phyloP scores from a whole-genome alignment of 2,888 invertebrate species.

The Tupiocoris notatus region DNA sequence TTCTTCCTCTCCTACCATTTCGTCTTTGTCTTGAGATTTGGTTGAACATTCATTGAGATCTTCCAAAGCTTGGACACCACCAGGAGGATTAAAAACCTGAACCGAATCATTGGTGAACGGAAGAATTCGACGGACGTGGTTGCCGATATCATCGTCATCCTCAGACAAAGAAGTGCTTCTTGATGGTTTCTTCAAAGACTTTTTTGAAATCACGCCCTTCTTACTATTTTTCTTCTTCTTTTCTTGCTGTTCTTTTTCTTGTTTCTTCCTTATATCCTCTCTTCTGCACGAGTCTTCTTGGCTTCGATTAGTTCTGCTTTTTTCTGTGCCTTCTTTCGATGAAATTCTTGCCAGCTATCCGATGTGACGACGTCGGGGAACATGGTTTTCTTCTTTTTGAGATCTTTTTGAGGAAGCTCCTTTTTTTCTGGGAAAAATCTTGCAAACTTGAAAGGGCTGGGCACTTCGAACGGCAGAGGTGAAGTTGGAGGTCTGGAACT shows the following conservation, averaged over 20 bases:
- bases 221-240: background rate
- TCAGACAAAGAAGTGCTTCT: too few relatives aligned
- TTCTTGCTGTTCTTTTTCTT: background rate
- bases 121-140: too few relatives aligned
- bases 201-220: too few relatives aligned
- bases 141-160: too few relatives aligned
- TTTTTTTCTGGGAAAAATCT: slow-evolving; percentile 14
- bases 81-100: too few relatives aligned
- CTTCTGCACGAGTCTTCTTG: background rate
- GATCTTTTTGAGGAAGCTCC: background rate
- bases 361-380: background rate
- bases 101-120: too few relatives aligned
- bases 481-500: too few relatives aligned
- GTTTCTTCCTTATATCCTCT: background rate
- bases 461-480: slow-evolving; percentile 9
- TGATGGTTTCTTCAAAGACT: too few relatives aligned
- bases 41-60: too few relatives aligned
- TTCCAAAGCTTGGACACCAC: too few relatives aligned
- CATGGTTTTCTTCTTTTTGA: background rate
- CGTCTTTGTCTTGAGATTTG: too few relatives aligned
- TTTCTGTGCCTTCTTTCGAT: background rate
- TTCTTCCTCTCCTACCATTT: too few relatives aligned
- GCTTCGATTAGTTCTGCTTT: background rate
- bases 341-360: background rate
- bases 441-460: slow-evolving; percentile 16